A percentile compares a stretch with the other conserved stretches of the same genome.
Conservation (phyloP, 2,888 invertebrate genomes). For the Acleris cristana region DNA sequence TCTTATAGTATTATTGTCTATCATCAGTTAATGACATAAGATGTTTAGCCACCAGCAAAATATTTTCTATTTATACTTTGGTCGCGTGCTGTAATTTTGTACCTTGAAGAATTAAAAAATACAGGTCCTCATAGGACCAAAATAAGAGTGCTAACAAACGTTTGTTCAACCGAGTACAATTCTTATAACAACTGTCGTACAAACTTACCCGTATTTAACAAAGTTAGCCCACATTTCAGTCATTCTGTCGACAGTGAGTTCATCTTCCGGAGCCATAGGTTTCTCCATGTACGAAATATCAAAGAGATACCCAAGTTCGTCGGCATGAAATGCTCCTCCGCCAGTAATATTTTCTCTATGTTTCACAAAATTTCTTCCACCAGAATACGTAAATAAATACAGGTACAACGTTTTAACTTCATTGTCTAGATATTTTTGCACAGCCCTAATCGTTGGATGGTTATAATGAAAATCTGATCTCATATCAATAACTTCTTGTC, state of each 20-base stretch:
- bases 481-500: slow-evolving; percentile 51
- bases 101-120: no score
- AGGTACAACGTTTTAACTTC: slow-evolving; percentile 17
- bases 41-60: no score
- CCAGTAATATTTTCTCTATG: slow-evolving; percentile 42
- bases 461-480: slow-evolving; percentile 50
- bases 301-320: slow-evolving; percentile 56
- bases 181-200: background rate
- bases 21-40: no score
- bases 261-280: slow-evolving; percentile 47
- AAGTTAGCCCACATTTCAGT: slow-evolving; percentile 60
- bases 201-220: slow-evolving; percentile 60
- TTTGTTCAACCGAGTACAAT: slow-evolving; percentile 2
- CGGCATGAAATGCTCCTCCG: slow-evolving; percentile 50
- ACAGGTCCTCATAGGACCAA: slow-evolving; percentile 7
- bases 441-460: slow-evolving; percentile 47
- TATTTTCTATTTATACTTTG: no score
- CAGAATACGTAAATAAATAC: slow-evolving; percentile 28
- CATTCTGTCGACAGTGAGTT: slow-evolving; percentile 53
- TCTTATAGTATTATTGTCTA: no score
- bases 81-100: no score
- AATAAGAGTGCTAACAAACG: slow-evolving; percentile 32
- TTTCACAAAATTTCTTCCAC: slow-evolving; percentile 37
- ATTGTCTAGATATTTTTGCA: slow-evolving; percentile 44
- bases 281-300: slow-evolving; percentile 42